Evolutionary conservation across 1,140 invertebrate genomes (phyloP).

Genomic region (Drosophila parabipectinata): DNA sequence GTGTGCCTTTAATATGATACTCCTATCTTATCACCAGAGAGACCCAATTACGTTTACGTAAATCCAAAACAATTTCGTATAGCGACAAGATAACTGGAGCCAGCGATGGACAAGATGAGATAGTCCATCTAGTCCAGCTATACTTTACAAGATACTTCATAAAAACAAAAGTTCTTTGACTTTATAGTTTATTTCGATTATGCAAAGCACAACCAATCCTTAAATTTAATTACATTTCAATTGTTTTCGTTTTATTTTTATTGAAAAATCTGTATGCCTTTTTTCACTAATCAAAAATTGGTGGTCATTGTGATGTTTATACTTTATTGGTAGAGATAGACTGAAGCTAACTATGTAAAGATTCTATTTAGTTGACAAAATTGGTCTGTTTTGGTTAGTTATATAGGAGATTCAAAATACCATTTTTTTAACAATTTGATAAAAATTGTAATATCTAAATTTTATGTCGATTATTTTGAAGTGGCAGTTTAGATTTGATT

Average conservation of each 20-base stretch:
- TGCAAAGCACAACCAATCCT: not conserved
- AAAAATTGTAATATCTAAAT: constrained; percentile 29
- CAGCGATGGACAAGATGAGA: not conserved
- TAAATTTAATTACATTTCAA: constrained; percentile 2
- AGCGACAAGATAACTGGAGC: not conserved
- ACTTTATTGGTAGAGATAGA: constrained; percentile 31
- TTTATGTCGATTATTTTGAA: constrained; percentile 27
- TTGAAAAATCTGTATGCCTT: constrained; percentile 51
- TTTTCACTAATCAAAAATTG: constrained; percentile 2
- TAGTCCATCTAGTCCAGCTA: not conserved
- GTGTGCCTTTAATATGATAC: constrained; percentile 8
- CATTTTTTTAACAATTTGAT: constrained; percentile 26
- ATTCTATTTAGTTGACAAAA: constrained; percentile 32
- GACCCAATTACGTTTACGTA: constrained; percentile 40
- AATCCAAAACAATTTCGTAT: constrained; percentile 27
- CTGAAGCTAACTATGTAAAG: constrained; percentile 29
- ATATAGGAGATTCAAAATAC: constrained; percentile 31
- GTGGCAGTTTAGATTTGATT: constrained; percentile 69
- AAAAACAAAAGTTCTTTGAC: not conserved
- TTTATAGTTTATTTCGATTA: not conserved
- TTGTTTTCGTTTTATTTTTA: constrained; percentile 57
- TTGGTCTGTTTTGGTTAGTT: constrained; percentile 40
- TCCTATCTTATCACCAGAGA: constrained; percentile 57
- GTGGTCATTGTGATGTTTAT: constrained; percentile 24
- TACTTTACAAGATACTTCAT: no score